Conservation (phyloP, 2,113 vertebrate species). For the Actenoides hombroni region DNA sequence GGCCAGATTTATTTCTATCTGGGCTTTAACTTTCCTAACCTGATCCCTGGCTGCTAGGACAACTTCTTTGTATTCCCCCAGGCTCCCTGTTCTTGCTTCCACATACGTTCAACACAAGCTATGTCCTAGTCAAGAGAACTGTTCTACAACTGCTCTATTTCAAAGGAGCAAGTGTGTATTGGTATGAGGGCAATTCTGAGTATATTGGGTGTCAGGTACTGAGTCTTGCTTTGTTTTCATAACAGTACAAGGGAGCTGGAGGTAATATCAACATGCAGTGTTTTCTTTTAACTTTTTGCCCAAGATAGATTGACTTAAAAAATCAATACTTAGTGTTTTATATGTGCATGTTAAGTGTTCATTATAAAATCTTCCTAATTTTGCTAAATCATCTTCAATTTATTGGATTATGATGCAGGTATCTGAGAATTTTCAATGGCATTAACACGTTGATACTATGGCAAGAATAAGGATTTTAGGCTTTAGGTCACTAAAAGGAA, state of each 20-base stretch:
- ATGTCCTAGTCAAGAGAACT: not conserved
- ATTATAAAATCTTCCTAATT: not conserved
- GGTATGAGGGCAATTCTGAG: not conserved
- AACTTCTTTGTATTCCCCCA: no score
- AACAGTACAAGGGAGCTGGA: not conserved
- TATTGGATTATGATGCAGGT: not conserved
- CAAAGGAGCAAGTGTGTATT: not conserved
- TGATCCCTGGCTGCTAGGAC: no score
- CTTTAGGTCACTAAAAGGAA: no score
- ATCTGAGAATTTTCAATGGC: not conserved
- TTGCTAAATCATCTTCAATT: not conserved
- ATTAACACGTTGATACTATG: accelerated
- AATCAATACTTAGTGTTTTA: not conserved
- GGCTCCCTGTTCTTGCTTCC: no score
- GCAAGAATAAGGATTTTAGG: no score
- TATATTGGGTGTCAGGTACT: not conserved
- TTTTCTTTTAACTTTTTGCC: not conserved
- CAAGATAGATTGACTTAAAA: not conserved
- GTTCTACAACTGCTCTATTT: not conserved
- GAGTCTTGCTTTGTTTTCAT: not conserved
- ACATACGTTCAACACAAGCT: no score
- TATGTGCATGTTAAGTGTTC: not conserved
- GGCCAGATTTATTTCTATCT: no score
- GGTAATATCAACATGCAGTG: not conserved
- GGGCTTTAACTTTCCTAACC: no score